Evolutionary conservation across 2,797 vertebrate species (phyloP).

Genomic region (Siniperca obscura): DNA sequence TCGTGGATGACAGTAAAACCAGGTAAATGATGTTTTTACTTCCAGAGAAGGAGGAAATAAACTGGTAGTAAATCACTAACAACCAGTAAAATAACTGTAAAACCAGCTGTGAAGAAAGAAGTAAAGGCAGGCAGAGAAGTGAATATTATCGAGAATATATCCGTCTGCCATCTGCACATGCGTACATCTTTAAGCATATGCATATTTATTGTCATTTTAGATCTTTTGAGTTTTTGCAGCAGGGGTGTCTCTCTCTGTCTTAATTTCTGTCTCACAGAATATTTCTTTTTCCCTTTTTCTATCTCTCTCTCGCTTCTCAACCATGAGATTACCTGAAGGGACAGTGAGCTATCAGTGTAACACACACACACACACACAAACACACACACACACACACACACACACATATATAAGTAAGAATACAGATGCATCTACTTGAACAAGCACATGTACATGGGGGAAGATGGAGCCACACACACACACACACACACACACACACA

Average conservation of each 20-base stretch:
- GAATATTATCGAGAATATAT: slow-evolving; percentile 7
- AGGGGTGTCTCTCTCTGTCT: slow-evolving; percentile 42
- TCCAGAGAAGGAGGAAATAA: not conserved
- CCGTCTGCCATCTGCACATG: slow-evolving; percentile 18
- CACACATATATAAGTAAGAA: not conserved
- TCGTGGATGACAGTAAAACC: slow-evolving; percentile 6
- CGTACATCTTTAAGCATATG: slow-evolving; percentile 28
- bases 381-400: slow-evolving; percentile 21
- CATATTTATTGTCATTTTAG: slow-evolving; percentile 57
- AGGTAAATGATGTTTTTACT: not conserved
- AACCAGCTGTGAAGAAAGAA: slow-evolving; percentile 7
- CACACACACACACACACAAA: slow-evolving; percentile 38
- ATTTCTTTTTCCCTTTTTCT: slow-evolving; percentile 45
- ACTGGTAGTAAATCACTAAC: slow-evolving; percentile 1
- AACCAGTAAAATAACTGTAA: slow-evolving; percentile 6
- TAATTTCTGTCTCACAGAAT: slow-evolving; percentile 46
- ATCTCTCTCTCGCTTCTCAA: slow-evolving; percentile 63
- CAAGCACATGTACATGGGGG: slow-evolving; percentile 27
- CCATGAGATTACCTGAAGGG: slow-evolving; percentile 77
- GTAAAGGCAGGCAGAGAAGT: not conserved
- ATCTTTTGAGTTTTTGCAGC: slow-evolving; percentile 42
- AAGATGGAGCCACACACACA: slow-evolving; percentile 13
- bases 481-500: not conserved
- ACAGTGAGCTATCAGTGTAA: slow-evolving; percentile 60
- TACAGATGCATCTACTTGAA: slow-evolving; percentile 26